These are phyloP conservation scores for Mythimna lalbum DNA, from an alignment of 2,888 invertebrate species.

Conservation along the genomic window DNA sequence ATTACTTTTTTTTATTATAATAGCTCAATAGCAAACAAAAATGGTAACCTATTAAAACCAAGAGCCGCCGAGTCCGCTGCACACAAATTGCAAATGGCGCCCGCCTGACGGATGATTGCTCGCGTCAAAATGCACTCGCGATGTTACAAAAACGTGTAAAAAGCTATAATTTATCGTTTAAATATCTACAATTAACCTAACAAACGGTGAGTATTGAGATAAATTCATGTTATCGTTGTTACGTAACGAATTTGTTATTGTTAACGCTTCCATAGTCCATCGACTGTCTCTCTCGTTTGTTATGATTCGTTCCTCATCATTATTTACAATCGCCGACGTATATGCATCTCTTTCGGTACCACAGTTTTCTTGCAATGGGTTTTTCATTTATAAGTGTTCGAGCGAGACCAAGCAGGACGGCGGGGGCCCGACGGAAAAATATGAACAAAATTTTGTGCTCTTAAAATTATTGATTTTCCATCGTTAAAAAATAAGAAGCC, in stretches of 20 bases:
- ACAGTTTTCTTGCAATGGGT: slow-evolving; percentile 86
- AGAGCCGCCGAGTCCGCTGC: slow-evolving; percentile 61
- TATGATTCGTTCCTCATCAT: slow-evolving; percentile 86
- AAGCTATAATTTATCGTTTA: slow-evolving; percentile 65
- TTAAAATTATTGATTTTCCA: slow-evolving; percentile 90
- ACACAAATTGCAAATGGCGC: slow-evolving; percentile 84
- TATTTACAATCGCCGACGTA: slow-evolving; percentile 87
- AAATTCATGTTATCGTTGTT: slow-evolving; percentile 62
- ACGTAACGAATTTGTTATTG: slow-evolving; percentile 81
- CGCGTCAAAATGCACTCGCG: slow-evolving; percentile 83
- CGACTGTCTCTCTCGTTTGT: slow-evolving; percentile 85
- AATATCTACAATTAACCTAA: slow-evolving; percentile 60
- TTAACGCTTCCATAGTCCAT: slow-evolving; percentile 75
- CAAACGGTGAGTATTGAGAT: slow-evolving; percentile 69
- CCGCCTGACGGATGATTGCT: slow-evolving; percentile 81
- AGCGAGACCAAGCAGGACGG: slow-evolving; percentile 82
- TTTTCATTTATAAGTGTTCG: slow-evolving; percentile 88
- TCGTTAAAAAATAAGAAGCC: slow-evolving; percentile 82
- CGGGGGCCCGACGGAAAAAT: slow-evolving; percentile 86
- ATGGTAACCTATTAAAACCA: slow-evolving; percentile 35
- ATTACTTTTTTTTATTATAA: background rate
- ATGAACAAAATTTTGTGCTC: slow-evolving; percentile 87
- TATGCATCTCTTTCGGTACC: slow-evolving; percentile 83
- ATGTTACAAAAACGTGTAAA: slow-evolving; percentile 75
- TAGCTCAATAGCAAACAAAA: background rate